Conservation (phyloP, 1,140 invertebrate genomes). For the Watersipora subatra region DNA sequence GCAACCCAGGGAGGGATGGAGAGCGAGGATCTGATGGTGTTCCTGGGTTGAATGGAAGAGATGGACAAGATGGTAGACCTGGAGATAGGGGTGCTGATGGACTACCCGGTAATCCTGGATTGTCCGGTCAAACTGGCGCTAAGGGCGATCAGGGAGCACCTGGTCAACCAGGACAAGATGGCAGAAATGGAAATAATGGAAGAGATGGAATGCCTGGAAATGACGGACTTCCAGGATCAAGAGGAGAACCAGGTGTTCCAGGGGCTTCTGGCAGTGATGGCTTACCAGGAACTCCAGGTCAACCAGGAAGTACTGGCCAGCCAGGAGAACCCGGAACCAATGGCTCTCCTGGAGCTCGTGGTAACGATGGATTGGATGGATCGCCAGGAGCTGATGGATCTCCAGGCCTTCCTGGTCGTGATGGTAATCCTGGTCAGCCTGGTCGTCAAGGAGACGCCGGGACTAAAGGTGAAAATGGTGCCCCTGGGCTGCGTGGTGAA, state of each 20-base stretch:
- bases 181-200: conserved; percentile 40
- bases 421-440: conserved; percentile 18
- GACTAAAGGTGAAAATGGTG: conserved; percentile 7
- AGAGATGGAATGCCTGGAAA: conserved; percentile 46
- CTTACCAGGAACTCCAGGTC: conserved; percentile 21
- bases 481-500: conserved; percentile 7
- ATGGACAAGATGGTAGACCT: neutral
- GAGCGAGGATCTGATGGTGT: neutral
- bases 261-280: conserved; percentile 23
- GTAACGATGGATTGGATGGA: conserved; percentile 34
- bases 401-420: conserved; percentile 24
- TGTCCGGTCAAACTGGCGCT: conserved; percentile 15
- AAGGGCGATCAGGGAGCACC: conserved; percentile 29
- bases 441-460: conserved; percentile 12
- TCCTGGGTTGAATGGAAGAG: neutral
- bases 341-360: conserved; percentile 20
- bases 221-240: conserved; percentile 43
- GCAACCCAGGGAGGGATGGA: conserved; percentile 1
- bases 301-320: conserved; percentile 15
- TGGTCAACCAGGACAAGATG: conserved; percentile 37
- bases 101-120: neutral
- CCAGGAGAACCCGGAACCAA: conserved; percentile 19
- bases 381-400: conserved; percentile 50
- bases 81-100: neutral
- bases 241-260: conserved; percentile 23